phyloP scores from a whole-genome alignment of 1,140 invertebrate genomes.

The Drosophila jambulina region DNA sequence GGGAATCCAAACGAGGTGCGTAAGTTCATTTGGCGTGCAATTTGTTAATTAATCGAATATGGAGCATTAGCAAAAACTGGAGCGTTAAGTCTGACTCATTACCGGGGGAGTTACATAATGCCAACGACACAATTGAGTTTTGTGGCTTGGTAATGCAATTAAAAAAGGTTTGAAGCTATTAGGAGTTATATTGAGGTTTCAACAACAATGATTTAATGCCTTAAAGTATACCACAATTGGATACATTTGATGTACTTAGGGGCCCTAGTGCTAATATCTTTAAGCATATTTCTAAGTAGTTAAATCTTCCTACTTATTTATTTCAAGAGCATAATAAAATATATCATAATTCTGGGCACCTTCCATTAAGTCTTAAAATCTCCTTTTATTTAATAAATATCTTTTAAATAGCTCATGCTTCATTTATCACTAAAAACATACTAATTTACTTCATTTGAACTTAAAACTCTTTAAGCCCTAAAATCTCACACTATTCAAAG shows the following conservation, averaged over 20 bases:
- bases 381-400: neutral
- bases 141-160: neutral
- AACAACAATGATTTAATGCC: neutral
- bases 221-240: neutral
- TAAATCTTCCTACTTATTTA: neutral
- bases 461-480: neutral
- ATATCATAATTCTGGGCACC: too few species aligned
- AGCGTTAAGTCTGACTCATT: constrained; percentile 45
- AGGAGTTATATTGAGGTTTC: neutral
- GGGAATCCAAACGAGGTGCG: constrained; percentile 50
- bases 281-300: neutral
- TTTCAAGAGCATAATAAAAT: too few species aligned
- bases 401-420: neutral
- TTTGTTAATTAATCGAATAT: constrained; percentile 69
- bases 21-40: constrained; percentile 61
- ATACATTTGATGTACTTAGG: neutral
- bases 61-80: constrained; percentile 44
- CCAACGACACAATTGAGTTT: neutral
- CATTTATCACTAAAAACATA: neutral
- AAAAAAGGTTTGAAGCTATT: neutral
- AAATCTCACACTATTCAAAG: neutral
- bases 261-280: neutral
- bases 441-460: neutral
- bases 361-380: neutral
- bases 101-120: neutral